Evolutionary conservation across 2,113 vertebrate species (phyloP).

Genomic region (Gymnobelideus leadbeateri): DNA sequence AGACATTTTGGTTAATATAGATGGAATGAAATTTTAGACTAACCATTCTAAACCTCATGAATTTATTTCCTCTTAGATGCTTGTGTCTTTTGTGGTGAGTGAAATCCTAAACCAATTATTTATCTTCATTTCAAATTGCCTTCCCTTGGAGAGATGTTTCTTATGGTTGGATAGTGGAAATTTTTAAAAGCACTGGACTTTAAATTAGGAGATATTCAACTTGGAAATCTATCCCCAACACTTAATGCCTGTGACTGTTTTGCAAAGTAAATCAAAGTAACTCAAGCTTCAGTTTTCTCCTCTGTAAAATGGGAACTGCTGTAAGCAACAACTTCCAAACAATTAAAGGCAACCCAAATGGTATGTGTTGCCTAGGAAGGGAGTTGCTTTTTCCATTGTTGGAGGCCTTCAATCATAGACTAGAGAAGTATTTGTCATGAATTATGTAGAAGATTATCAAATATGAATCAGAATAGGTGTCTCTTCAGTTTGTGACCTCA

Average conservation of each 20-base stretch:
- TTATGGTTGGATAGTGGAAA: not conserved
- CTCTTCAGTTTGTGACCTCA: no score
- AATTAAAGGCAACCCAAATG: not conserved
- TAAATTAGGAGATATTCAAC: not conserved
- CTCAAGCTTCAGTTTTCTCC: not conserved
- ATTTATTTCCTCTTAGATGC: not conserved
- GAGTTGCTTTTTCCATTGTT: not conserved
- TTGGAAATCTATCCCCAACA: not conserved
- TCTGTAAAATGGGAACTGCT: not conserved
- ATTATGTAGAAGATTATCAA: not conserved
- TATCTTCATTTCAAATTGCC: constrained; percentile 21
- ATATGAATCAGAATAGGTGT: not conserved
- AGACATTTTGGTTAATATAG: not conserved
- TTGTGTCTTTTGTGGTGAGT: not conserved
- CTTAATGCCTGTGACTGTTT: not conserved
- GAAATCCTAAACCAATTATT: not conserved
- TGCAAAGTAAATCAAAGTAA: not conserved
- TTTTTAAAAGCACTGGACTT: not conserved
- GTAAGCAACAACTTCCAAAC: not conserved
- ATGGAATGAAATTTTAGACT: not conserved
- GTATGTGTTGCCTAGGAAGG: not conserved
- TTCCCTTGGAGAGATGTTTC: not conserved
- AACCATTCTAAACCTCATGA: not conserved
- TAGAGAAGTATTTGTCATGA: not conserved
- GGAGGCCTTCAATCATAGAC: not conserved